phyloP scores from a whole-genome alignment of 1,140 invertebrate genomes.

The Lasaia peninsularis region DNA sequence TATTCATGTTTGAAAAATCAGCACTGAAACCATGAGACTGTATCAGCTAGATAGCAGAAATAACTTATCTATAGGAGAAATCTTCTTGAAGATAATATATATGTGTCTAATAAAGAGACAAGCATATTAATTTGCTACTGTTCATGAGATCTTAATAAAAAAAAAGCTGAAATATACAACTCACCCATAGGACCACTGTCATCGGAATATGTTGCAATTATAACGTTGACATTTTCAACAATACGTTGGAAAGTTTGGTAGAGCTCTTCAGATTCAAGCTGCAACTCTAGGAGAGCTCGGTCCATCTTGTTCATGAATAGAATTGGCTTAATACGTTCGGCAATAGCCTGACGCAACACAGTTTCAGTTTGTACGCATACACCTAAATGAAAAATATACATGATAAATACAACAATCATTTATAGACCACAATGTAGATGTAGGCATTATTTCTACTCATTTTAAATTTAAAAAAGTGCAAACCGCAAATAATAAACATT shows the following conservation, averaged over 20 bases:
- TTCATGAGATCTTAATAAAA: slow-evolving; percentile 12
- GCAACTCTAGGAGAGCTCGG: slow-evolving; percentile 95
- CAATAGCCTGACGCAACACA: slow-evolving; percentile 98
- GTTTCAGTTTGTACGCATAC: slow-evolving; percentile 99
- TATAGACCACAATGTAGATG: too few relatives aligned
- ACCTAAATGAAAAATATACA: slow-evolving; percentile 79
- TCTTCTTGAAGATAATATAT: too few relatives aligned
- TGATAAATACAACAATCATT: neutral
- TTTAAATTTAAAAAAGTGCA: too few relatives aligned
- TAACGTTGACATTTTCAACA: slow-evolving; percentile 99
- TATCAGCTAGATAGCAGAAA: too few relatives aligned
- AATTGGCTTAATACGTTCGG: slow-evolving; percentile 99
- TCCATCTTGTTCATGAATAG: slow-evolving; percentile 99
- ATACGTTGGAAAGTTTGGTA: slow-evolving; percentile 99
- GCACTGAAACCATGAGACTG: too few relatives aligned
- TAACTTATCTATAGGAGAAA: too few relatives aligned
- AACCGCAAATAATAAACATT: too few relatives aligned
- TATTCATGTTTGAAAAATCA: too few relatives aligned
- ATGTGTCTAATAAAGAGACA: too few relatives aligned
- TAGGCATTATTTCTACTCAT: too few relatives aligned
- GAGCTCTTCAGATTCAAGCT: slow-evolving; percentile 96
- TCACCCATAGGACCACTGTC: slow-evolving; percentile 98
- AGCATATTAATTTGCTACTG: too few relatives aligned
- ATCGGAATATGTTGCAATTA: slow-evolving; percentile 99
- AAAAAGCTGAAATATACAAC: slow-evolving; percentile 15